These are phyloP conservation scores for Tetranychus cinnabarinus DNA, from an alignment of 1,140 invertebrate species.

Conservation along the genomic window DNA sequence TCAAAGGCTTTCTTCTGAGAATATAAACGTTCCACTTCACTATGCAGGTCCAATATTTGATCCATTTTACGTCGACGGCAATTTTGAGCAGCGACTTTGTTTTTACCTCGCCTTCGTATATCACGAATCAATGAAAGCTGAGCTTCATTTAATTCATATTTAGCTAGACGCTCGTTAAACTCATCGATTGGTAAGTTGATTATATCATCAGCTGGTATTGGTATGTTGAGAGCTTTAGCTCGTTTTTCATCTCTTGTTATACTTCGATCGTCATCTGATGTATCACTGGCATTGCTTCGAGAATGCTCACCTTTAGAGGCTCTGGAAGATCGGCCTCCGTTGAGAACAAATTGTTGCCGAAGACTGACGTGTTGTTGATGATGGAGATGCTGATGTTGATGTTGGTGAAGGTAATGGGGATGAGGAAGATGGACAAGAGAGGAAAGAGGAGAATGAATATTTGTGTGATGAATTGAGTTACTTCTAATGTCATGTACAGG, in stretches of 20 bases:
- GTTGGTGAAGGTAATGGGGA: too few species aligned
- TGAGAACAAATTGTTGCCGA: too few species aligned
- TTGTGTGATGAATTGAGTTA: too few species aligned
- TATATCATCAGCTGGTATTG: constrained; percentile 65
- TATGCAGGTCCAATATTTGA: constrained; percentile 68
- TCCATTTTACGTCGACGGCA: constrained; percentile 88
- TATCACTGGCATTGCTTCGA: neutral
- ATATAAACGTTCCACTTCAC: constrained; percentile 66
- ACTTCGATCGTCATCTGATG: neutral
- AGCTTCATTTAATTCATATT: constrained; percentile 75
- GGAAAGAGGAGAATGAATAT: too few species aligned
- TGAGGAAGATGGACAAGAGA: too few species aligned
- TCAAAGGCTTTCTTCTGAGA: constrained; percentile 52
- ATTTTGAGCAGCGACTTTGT: constrained; percentile 68
- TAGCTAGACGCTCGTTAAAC: constrained; percentile 84
- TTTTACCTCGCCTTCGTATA: constrained; percentile 50
- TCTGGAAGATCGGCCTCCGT: neutral
- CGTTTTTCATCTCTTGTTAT: constrained; percentile 47
- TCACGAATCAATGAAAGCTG: constrained; percentile 79
- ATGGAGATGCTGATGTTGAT: neutral
- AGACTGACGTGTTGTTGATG: neutral
- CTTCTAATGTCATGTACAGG: too few species aligned
- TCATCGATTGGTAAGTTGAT: constrained; percentile 92
- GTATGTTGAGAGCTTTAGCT: constrained; percentile 48
- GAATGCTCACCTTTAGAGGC: neutral